A percentile compares a stretch with the other conserved stretches of the same genome.
Evolutionary conservation across 2,113 vertebrate genomes (phyloP).

Genomic region (Scolopax mira): DNA sequence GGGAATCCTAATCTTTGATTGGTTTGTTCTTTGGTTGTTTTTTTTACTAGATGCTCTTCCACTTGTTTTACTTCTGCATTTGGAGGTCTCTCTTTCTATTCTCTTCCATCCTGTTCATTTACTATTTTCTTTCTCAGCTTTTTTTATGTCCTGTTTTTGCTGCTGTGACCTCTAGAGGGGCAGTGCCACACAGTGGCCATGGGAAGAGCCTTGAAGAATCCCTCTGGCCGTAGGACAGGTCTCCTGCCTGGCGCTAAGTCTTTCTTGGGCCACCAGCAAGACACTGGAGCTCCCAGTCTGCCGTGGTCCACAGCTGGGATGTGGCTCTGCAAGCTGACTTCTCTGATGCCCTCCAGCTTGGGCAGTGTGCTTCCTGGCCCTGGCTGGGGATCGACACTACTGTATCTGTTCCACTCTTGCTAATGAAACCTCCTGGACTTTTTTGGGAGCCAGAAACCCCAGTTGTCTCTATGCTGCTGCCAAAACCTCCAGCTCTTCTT

Average conservation of each 20-base stretch:
- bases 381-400: not conserved
- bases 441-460: constrained; percentile 2
- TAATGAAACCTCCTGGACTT: constrained; percentile 3
- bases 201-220: not conserved
- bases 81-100: not conserved
- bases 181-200: not conserved
- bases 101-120: not conserved
- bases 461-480: not conserved
- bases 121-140: not conserved
- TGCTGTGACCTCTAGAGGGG: not conserved
- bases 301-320: not conserved
- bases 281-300: accelerated
- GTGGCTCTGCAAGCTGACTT: not conserved
- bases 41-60: not conserved
- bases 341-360: not conserved
- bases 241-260: not conserved
- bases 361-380: not conserved
- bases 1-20: not conserved
- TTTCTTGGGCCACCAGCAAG: not conserved
- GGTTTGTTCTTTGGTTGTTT: not conserved
- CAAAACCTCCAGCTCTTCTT: constrained; percentile 7
- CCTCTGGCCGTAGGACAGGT: too few relatives aligned
- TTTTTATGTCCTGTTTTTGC: accelerated
- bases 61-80: not conserved
- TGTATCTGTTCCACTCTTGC: not conserved